These are phyloP conservation scores for Ellobius talpinus DNA, from an alignment of 2,113 vertebrate species.

Conservation along the genomic window DNA sequence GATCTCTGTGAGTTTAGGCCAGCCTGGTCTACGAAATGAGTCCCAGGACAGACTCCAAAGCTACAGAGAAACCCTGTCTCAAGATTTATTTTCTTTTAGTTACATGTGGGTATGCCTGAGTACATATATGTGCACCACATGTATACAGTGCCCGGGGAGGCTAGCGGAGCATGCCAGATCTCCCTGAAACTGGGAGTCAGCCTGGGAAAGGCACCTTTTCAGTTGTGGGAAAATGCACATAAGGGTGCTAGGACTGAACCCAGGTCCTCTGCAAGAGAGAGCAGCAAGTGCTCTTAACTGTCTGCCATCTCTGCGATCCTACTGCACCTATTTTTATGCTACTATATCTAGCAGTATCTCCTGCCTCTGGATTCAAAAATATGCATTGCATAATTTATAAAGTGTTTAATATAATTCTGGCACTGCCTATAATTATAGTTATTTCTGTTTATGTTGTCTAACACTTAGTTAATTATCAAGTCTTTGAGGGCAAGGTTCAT, in stretches of 20 bases:
- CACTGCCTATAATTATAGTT: constrained; percentile 31
- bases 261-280: not conserved
- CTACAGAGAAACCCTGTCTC: too few species aligned
- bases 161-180: not conserved
- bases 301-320: not conserved
- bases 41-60: too few species aligned
- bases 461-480: constrained; percentile 35
- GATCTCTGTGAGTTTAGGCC: too few species aligned
- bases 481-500: constrained; percentile 21
- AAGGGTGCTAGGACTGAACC: not conserved
- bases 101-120: not conserved
- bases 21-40: too few species aligned
- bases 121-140: not conserved
- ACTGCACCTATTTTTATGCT: not conserved
- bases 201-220: too few species aligned
- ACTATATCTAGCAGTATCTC: not conserved
- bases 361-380: constrained; percentile 43
- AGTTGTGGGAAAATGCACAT: too few species aligned
- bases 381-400: constrained; percentile 44
- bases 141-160: not conserved
- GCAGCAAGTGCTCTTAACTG: not conserved
- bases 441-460: constrained; percentile 64
- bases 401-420: constrained; percentile 51
- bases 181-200: not conserved
- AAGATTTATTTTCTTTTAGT: not conserved